These are phyloP conservation scores for Chaetophractus vellerosus DNA, from an alignment of 2,797 vertebrate species.

Conservation along the genomic window DNA sequence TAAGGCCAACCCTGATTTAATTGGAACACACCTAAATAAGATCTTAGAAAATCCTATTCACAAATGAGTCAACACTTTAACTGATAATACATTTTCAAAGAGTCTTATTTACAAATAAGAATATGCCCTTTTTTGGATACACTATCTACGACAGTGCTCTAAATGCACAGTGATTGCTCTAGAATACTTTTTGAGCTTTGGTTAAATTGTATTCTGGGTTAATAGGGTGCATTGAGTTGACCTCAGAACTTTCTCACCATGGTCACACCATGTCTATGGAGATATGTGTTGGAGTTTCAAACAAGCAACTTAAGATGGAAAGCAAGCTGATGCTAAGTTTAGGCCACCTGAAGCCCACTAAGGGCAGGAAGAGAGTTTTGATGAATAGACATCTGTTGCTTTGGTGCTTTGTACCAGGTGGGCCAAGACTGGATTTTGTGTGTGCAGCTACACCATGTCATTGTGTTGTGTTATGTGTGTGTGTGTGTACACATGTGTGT, in stretches of 20 bases:
- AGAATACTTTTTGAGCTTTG: not conserved
- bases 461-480: rapidly evolving
- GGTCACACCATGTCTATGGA: not conserved
- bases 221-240: not conserved
- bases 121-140: no score
- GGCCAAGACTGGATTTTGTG: not conserved
- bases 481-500: no score
- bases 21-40: no score
- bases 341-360: not conserved
- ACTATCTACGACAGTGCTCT: not conserved
- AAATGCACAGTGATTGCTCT: not conserved
- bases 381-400: not conserved
- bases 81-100: no score
- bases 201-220: not conserved
- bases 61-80: no score
- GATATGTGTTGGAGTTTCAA: not conserved
- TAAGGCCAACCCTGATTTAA: no score
- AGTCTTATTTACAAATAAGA: no score
- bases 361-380: not conserved
- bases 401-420: not conserved
- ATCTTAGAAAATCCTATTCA: no score
- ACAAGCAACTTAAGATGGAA: not conserved
- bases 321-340: not conserved
- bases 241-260: not conserved
- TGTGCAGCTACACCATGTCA: not conserved